Evolutionary conservation across 1,140 invertebrate species (phyloP).

Genomic region (Laupala kohalensis): DNA sequence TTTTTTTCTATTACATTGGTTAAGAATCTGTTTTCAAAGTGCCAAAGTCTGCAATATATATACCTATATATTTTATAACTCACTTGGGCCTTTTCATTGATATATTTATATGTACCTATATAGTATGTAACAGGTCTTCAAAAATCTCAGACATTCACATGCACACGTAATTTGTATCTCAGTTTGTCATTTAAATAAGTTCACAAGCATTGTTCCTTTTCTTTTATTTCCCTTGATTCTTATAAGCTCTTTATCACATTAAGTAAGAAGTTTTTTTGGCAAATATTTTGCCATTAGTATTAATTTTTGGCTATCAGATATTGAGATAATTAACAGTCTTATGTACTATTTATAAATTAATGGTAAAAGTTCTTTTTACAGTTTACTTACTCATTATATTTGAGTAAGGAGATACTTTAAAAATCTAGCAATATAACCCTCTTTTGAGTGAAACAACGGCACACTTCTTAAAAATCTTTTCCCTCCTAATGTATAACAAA

Average conservation of each 20-base stretch:
- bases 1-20: background rate
- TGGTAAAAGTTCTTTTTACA: conserved; percentile 29
- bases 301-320: conserved; percentile 11
- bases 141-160: background rate
- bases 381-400: background rate
- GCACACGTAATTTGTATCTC: background rate
- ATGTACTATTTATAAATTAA: conserved; percentile 18
- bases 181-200: background rate
- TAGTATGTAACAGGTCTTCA: background rate
- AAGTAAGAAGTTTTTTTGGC: conserved; percentile 8
- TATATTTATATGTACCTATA: background rate
- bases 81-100: background rate
- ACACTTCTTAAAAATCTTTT: background rate
- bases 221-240: background rate
- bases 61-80: background rate
- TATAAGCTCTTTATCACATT: conserved; percentile 12
- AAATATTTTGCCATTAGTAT: conserved; percentile 3
- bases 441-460: conserved; percentile 2
- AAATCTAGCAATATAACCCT: background rate
- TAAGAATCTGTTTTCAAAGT: background rate
- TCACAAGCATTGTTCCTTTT: background rate
- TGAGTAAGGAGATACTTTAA: background rate
- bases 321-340: background rate
- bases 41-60: background rate
- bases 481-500: background rate